Conservation (phyloP, 30 jellyfish, hydroid and myxozoan species). For the Pseudorhiza aurosa region DNA sequence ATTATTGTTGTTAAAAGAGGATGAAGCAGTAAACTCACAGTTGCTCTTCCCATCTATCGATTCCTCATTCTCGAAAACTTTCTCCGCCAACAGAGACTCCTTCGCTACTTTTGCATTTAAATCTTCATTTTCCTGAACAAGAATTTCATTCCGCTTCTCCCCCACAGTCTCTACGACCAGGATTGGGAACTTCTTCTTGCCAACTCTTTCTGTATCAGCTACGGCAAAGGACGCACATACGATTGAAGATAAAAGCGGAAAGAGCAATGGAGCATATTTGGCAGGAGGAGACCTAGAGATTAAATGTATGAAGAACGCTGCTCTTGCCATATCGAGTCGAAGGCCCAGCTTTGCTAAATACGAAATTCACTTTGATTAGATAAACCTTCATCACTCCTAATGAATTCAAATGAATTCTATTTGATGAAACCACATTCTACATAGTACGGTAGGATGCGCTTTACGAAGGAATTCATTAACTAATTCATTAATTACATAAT, state of each 20-base stretch:
- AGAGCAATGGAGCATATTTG: too few relatives aligned
- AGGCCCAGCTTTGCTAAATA: too few relatives aligned
- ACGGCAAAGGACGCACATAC: neutral
- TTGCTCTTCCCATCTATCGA: constrained; percentile 28
- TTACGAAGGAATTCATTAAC: neutral
- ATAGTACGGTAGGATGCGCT: neutral
- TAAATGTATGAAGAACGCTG: too few relatives aligned
- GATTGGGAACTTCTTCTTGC: constrained; percentile 70
- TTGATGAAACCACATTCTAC: too few relatives aligned
- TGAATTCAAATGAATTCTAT: too few relatives aligned
- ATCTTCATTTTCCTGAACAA: constrained; percentile 67
- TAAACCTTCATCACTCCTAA: too few relatives aligned
- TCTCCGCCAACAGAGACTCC: constrained; percentile 60
- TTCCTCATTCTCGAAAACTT: constrained; percentile 32
- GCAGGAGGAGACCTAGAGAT: too few relatives aligned
- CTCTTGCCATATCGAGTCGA: too few relatives aligned
- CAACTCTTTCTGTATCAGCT: constrained; percentile 77
- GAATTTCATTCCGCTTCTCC: constrained; percentile 65
- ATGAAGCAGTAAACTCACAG: constrained; percentile 16
- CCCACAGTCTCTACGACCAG: constrained; percentile 81
- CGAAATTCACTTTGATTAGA: too few relatives aligned
- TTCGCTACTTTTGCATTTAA: constrained; percentile 46
- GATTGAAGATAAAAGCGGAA: too few relatives aligned
- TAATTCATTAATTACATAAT: neutral
- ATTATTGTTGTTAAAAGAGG: too few relatives aligned